Conservation (phyloP, 92 coral and sea anemone genomes). For the Meandrina meandrites region DNA sequence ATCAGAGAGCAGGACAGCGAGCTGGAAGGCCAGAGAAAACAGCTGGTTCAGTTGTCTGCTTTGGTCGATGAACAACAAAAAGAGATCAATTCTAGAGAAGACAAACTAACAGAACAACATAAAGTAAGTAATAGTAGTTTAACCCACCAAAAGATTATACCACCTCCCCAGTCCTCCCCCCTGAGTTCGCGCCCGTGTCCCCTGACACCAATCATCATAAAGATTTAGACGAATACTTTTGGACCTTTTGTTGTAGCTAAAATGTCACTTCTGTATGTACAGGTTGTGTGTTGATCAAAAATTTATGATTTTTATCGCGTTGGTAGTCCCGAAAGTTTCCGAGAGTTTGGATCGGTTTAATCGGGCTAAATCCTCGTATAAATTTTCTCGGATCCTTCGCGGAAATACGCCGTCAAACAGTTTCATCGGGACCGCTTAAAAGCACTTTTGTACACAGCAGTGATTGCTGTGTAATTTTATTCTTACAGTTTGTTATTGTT, state of each 20-base stretch:
- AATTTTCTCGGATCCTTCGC: background rate
- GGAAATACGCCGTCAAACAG: background rate
- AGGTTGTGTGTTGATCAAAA: background rate
- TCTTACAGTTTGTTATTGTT: background rate
- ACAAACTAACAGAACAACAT: conserved; percentile 69
- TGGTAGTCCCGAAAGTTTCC: background rate
- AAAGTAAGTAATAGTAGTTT: background rate
- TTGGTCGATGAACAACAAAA: conserved; percentile 88
- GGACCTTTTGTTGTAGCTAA: background rate
- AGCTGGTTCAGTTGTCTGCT: conserved; percentile 72
- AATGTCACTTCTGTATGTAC: background rate
- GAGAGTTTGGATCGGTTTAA: background rate
- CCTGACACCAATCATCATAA: background rate
- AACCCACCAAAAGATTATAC: background rate
- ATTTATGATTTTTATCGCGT: background rate
- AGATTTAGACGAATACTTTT: background rate
- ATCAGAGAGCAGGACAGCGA: conserved; percentile 80
- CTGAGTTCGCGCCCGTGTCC: background rate
- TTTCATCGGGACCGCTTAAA: background rate
- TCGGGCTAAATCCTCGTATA: background rate
- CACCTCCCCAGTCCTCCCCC: background rate
- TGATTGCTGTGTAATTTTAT: background rate
- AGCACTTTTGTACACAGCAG: too few relatives aligned
- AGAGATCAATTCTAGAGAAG: conserved; percentile 79
- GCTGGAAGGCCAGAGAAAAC: conserved; percentile 83